Percentiles rank a stretch among this genome's conserved stretches.
These are phyloP conservation scores for Todus mexicanus DNA, from an alignment of 2,797 vertebrate species.

Conservation along the genomic window DNA sequence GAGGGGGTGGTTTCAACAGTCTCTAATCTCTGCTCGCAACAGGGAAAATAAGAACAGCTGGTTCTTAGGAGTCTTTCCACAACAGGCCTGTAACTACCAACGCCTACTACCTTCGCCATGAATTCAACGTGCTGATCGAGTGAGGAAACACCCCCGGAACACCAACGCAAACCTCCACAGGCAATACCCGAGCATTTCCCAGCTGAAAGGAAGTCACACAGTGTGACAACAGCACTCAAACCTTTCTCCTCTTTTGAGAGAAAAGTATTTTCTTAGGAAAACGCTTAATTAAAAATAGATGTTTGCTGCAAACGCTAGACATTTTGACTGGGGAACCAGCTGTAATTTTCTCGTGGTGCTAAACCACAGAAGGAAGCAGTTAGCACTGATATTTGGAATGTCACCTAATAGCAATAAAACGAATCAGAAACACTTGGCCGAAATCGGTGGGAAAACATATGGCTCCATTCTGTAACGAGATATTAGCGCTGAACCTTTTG, in stretches of 20 bases:
- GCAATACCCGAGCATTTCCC: neutral
- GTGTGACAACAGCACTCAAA: neutral
- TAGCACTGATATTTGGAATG: conserved; percentile 26
- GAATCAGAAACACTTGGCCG: conserved; percentile 38
- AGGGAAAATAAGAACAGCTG: neutral
- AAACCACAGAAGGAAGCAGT: conserved; percentile 42
- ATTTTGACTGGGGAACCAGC: neutral
- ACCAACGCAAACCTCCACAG: neutral
- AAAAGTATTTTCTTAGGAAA: neutral
- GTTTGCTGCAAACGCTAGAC: neutral
- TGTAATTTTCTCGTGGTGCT: neutral
- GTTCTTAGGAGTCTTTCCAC: neutral
- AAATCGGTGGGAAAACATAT: conserved; percentile 47
- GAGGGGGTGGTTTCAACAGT: neutral
- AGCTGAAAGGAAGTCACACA: neutral
- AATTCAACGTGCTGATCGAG: neutral
- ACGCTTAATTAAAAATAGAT: neutral
- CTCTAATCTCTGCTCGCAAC: neutral
- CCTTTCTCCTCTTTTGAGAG: neutral
- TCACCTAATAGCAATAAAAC: conserved; percentile 6
- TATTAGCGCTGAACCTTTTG: neutral
- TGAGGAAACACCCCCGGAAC: neutral
- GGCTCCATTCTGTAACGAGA: conserved; percentile 26
- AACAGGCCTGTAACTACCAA: neutral
- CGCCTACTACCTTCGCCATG: neutral